These are phyloP conservation scores for Sylvietta virens DNA, from an alignment of 2,113 vertebrate species.

Conservation along the genomic window DNA sequence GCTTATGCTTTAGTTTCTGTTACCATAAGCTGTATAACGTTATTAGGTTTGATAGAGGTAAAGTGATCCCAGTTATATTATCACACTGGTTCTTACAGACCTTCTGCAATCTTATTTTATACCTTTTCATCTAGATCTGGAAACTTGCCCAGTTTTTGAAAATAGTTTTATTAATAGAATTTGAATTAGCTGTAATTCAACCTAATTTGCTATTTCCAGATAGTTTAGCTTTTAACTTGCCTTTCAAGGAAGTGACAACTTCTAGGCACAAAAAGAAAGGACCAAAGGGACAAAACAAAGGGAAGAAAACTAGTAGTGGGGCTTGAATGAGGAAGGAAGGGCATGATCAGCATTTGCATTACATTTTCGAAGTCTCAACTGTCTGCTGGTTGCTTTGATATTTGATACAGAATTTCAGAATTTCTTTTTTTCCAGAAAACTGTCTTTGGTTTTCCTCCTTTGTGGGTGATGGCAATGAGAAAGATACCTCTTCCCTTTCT, in stretches of 20 bases:
- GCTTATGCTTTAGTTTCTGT: background rate
- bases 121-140: background rate
- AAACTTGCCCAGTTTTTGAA: background rate
- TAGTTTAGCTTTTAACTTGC: background rate
- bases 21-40: background rate
- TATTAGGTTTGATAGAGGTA: background rate
- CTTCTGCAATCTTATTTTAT: background rate
- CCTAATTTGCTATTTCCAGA: background rate
- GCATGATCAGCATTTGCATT: background rate
- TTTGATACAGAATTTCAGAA: background rate
- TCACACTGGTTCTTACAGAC: background rate
- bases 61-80: background rate
- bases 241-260: background rate
- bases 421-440: background rate
- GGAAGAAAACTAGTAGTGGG: background rate
- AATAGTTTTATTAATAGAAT: background rate
- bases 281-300: background rate
- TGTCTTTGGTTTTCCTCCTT: background rate
- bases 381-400: background rate
- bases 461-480: background rate
- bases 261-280: background rate
- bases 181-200: background rate
- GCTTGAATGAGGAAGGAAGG: background rate
- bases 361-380: background rate
- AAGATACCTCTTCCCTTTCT: background rate